Evolutionary conservation across 2,888 invertebrate genomes (phyloP), one percentile per base, ranked within the genome.

Genomic region (Acleris literana): DNA sequence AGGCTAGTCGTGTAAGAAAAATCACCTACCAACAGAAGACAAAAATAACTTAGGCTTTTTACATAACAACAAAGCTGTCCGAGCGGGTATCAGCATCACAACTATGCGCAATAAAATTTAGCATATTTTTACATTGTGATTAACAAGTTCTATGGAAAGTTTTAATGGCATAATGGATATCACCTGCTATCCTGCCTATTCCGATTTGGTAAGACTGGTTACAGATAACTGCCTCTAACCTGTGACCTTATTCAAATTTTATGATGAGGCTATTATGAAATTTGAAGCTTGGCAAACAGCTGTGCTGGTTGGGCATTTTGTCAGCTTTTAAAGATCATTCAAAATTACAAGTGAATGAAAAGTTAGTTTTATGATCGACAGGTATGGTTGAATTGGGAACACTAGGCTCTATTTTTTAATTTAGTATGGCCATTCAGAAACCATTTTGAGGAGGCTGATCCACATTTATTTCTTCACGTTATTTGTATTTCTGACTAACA

Each of bases 141-240:
- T 43, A 43, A 43, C 54, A 54, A 57, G 57, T 64, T 57, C 60
- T 64, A 64, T 64, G 64, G 64, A 60, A 51, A 64, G 43, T 60
- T 60, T 55, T 60, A 64, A 64, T 43, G 44, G 54, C 48, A 55
- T 17, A 63, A 39, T 54, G 20, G 53, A 59, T 59, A 64, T 64
- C 64, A 64, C 59, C 60, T 60, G 59, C 48, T 53, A 48, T 64
- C 46, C 53, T 59, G 64, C 22, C 49, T 29, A 51, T 55, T 55
- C 44, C 18, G 49, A 59, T 60, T 64, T 49, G 33, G 33, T 46
- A 51, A 22, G 25, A 55, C 49, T 60, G 64, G 54, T 60, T 20
- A 18, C 29, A 44, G 49, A 54, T 54, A 60, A 64, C 55, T 55
- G 60, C 64, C 55, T 59, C 22, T 64, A 48, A 64, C 54, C 64